phyloP scores from a whole-genome alignment of 2,797 vertebrate genomes.

The Chelon auratus region DNA sequence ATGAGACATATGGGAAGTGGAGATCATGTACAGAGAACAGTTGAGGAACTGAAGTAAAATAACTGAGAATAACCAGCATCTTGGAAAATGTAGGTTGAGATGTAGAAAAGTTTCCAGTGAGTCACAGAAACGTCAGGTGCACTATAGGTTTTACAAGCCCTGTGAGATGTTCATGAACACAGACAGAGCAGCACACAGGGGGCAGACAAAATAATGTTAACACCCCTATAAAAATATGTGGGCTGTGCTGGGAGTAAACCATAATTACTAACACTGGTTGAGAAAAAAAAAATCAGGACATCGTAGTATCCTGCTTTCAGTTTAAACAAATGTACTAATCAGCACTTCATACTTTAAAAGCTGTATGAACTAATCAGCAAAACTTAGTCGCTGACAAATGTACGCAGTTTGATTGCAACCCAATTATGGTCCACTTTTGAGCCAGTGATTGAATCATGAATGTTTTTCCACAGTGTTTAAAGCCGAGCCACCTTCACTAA shows the following conservation, averaged over 20 bases:
- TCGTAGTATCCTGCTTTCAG: no score
- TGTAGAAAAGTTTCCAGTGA: constrained; percentile 52
- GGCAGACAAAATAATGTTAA: neutral
- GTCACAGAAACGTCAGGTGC: constrained; percentile 33
- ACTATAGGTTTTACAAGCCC: neutral
- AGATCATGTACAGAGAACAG: constrained; percentile 17
- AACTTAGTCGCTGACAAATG: no score
- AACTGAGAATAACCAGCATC: constrained; percentile 19
- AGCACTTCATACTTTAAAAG: neutral
- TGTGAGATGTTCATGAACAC: neutral
- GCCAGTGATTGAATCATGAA: no score
- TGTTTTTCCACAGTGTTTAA: no score
- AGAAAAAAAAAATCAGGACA: neutral
- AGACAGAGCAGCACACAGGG: neutral
- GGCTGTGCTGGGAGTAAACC: neutral
- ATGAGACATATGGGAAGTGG: constrained; percentile 29
- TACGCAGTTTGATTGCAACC: no score
- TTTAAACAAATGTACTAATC: neutral
- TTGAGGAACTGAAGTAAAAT: constrained; percentile 39
- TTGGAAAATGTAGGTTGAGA: constrained; percentile 13
- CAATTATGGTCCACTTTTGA: no score
- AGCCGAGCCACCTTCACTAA: no score
- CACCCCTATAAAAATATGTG: neutral
- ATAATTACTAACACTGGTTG: neutral
- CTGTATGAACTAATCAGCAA: no score